Conservation (phyloP, 2,797 vertebrate species). For the Girardinus metallicus region DNA sequence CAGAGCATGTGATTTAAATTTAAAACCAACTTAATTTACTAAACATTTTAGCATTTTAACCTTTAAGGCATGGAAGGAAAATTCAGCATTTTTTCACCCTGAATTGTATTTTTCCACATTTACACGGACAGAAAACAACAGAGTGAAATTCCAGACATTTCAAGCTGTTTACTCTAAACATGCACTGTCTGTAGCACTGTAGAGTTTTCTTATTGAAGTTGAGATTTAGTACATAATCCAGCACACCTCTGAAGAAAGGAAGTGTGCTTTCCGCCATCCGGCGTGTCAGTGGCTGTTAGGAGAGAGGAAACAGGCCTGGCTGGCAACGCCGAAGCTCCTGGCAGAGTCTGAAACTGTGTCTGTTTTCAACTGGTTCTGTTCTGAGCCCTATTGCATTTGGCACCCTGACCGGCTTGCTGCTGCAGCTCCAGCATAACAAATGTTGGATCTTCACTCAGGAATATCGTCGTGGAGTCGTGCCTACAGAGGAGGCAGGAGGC, state of each 20-base stretch:
- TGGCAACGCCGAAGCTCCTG: slow-evolving; percentile 67
- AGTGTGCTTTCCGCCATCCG: slow-evolving; percentile 42
- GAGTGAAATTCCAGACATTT: not conserved
- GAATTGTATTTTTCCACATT: not conserved
- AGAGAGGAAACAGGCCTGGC: slow-evolving; percentile 67
- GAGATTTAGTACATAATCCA: slow-evolving; percentile 37
- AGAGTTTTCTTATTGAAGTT: slow-evolving; percentile 1
- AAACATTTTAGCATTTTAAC: not conserved
- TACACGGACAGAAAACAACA: not conserved
- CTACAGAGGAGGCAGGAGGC: slow-evolving; percentile 27
- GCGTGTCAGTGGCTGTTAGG: slow-evolving; percentile 65
- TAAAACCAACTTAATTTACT: not conserved
- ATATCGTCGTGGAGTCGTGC: slow-evolving; percentile 38
- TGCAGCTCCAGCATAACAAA: slow-evolving; percentile 71
- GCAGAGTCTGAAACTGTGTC: slow-evolving; percentile 71
- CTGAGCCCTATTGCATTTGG: slow-evolving; percentile 73
- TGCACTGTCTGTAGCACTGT: not conserved
- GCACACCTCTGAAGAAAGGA: slow-evolving; percentile 49
- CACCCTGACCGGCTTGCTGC: slow-evolving; percentile 67
- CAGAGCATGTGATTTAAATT: not conserved
- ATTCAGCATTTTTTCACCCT: not conserved
- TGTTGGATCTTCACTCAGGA: slow-evolving; percentile 57
- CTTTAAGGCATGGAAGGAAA: not conserved
- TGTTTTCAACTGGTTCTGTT: slow-evolving; percentile 62
- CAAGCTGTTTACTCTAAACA: not conserved